Percentiles rank a stretch among this genome's conserved stretches.
phyloP scores from a whole-genome alignment of 2,797 vertebrate genomes.

The Epinephelus awoara region DNA sequence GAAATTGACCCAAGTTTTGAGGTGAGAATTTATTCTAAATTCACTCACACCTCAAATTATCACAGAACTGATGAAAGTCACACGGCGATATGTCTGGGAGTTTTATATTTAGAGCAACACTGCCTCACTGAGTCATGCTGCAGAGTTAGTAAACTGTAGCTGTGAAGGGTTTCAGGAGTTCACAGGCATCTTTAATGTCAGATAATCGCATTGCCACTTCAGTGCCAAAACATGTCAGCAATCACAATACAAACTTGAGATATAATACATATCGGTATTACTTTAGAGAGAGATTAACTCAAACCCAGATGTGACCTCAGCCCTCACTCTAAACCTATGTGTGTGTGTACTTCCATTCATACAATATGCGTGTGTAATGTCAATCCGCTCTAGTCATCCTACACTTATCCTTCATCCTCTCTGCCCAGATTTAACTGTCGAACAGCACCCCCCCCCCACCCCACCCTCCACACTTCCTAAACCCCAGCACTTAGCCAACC shows the following conservation, averaged over 20 bases:
- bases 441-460: conserved; percentile 17
- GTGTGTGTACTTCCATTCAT: conserved; percentile 35
- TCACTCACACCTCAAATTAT: conserved; percentile 12
- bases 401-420: conserved; percentile 75
- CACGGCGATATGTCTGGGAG: neutral
- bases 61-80: conserved; percentile 9
- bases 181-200: conserved; percentile 47
- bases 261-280: conserved; percentile 52
- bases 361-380: conserved; percentile 65
- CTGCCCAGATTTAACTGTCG: conserved; percentile 67
- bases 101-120: conserved; percentile 45
- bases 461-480: conserved; percentile 31
- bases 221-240: conserved; percentile 42
- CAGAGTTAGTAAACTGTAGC: conserved; percentile 23
- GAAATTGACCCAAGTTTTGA: neutral
- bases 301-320: conserved; percentile 64
- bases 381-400: conserved; percentile 76
- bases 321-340: conserved; percentile 35
- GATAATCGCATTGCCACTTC: conserved; percentile 58
- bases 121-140: conserved; percentile 53
- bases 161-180: conserved; percentile 30
- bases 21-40: conserved; percentile 16
- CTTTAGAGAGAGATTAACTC: conserved; percentile 64
- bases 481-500: conserved; percentile 47
- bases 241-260: conserved; percentile 54